Evolutionary conservation across 2,888 invertebrate species (phyloP), one percentile per base, ranked within the genome.

Genomic region (Dynastes maya): DNA sequence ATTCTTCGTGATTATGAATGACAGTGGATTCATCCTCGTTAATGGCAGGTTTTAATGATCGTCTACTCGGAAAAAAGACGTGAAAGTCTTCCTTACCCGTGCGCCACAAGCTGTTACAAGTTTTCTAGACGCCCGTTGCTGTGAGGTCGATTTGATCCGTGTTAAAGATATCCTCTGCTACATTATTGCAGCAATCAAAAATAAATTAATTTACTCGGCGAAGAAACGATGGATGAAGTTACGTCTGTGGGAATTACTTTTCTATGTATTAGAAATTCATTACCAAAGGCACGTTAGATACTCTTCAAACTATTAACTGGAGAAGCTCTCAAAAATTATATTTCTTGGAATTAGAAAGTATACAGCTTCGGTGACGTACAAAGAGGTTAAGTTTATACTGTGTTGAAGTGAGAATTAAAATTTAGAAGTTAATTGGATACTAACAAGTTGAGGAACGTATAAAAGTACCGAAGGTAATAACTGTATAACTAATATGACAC

Each of bases 11-110:
- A 71, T 71, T 71, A 71, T 55, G 71, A 71, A 71, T 71, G 71
- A 71, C 71, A 58, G 71, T 32, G 71, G 55, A 71, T 71, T 58
- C 55, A 71, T 71, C 71, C 55, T 71, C 37, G 71, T 71, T 71
- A 71, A 71, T 71, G 71, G 55, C 58, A 58, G 22, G 53, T 71
- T 53, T 71, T 71, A 71, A 71, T 55, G 71, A 58, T 37, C 71
- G 55, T 58, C 55, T 71, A 58, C 71, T 55, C 55, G 55, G 71
- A 22, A 37, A 71, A 71, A 71, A 68, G 29, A 55, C 51, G 22
- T 68, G 53, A 68, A 68, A 68, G 71, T 58, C 53, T 71, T 71
- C 16, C 11, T 27, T 51, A 16, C 27, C n/a, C n/a, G 29, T 37
- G 13, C 37, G 37, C 55, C 55, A 8, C 22, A 58, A 58, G 55